Base-by-base conservation (phyloP, 2,797 vertebrate species). In the Rhinogobio ventralis region DNA sequence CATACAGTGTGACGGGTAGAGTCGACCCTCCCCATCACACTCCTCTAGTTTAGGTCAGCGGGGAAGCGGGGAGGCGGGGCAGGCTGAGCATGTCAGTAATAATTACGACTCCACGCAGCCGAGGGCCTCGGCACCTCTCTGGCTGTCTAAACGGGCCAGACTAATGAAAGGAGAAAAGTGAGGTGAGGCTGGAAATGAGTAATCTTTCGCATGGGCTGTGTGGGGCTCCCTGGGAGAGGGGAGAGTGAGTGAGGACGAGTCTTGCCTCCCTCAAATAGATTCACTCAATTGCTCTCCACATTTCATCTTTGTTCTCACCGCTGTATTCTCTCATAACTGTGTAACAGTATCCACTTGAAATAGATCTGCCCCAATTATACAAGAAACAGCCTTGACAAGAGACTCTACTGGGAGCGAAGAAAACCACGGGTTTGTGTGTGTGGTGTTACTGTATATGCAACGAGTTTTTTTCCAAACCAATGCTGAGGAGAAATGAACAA, bases 41-140 rank as follows among this genome's bases (percentile, higher is more conserved):
- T 75, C 45, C 23, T 68, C 36, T 64, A 36, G 19, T 67, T 86
- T 49, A 67, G 86, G 86, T 85, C 82, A 84, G 80, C 36, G 8
- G 93, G 88, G 90, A 91, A 84, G 80, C 36, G 8, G 93, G 88
- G 90, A 91, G 85, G 68, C 23, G 88, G 90, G 91, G 85, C 81
- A 80, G 85, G 85, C 85, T 76, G 86, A 87, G 82, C 78, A 88
- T 94, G 92, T 93, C 94, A 92, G 69, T 90, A 86, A 87, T 92
- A 93, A 95, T 95, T 89, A 95, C 9, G 6, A 80, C 7, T 79
- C 42, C 15, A 51, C 4, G 7, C 68, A 66, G 76, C n/a, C 30
- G 17, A 79, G 76, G 53, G 67, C 20, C 20, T 25, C 42, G 14
- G 66, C 36, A 78, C 53, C 25, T 79, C 76, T 79, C 15, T 14